These are phyloP conservation scores for Actenoides hombroni DNA, from an alignment of 2,113 vertebrate genomes.

Conservation along the genomic window DNA sequence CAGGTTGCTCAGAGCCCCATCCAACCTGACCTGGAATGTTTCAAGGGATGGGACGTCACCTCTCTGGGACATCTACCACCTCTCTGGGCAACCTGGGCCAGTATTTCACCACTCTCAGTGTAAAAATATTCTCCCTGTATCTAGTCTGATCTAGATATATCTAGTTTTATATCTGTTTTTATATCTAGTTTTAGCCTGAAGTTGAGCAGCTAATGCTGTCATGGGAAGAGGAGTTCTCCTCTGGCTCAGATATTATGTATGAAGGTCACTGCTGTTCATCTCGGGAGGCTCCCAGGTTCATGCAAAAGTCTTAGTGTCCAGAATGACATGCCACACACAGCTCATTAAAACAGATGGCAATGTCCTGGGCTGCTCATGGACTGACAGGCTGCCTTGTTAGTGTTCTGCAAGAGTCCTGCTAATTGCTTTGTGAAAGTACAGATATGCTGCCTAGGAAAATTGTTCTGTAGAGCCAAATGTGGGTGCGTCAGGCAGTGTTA, in stretches of 20 bases:
- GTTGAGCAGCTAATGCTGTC: not conserved
- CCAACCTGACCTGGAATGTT: not conserved
- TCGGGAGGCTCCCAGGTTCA: not conserved
- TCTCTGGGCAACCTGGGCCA: not conserved
- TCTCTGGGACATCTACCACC: not conserved
- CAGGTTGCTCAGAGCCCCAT: not conserved
- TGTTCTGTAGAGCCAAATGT: not conserved
- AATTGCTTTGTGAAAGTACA: constrained; percentile 32
- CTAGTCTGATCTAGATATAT: not conserved
- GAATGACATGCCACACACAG: not conserved
- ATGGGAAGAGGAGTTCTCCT: not conserved
- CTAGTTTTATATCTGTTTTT: not conserved
- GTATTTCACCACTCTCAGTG: not conserved
- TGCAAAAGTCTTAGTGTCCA: not conserved
- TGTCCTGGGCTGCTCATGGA: not conserved
- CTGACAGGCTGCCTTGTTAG: not conserved
- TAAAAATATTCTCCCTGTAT: not conserved
- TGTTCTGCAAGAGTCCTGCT: constrained; percentile 13
- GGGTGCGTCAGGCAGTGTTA: not conserved
- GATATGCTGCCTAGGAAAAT: not conserved
- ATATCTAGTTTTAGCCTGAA: not conserved
- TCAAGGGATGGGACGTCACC: not conserved
- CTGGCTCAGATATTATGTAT: not conserved
- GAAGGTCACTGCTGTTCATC: not conserved
- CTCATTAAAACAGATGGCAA: not conserved